Conservation (phyloP, 2,888 invertebrate species). For the Norana najaformis region DNA sequence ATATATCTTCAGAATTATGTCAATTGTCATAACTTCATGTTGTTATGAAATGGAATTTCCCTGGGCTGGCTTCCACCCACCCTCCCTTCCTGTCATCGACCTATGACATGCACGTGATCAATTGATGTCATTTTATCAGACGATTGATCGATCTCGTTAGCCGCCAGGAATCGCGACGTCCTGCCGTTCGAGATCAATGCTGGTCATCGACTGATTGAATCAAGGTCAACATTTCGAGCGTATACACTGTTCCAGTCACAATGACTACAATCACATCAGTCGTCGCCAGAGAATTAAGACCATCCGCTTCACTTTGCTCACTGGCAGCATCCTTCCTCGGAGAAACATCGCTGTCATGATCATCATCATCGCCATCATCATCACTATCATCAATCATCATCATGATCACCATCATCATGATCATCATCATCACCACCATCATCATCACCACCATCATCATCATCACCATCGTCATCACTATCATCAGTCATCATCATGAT, state of each 20-base stretch:
- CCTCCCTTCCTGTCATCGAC: background rate
- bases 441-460: background rate
- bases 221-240: conserved; percentile 5
- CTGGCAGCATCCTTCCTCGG: no score
- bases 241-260: background rate
- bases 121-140: background rate
- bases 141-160: background rate
- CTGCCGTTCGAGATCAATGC: no score
- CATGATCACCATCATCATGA: background rate
- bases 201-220: background rate
- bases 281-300: background rate
- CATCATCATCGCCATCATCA: background rate
- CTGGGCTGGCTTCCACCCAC: background rate
- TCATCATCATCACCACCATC: background rate
- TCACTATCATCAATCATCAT: background rate
- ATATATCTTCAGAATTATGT: background rate
- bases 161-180: no score
- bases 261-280: background rate
- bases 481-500: no score
- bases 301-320: background rate
- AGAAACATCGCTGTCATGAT: no score
- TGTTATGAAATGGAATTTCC: background rate
- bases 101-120: background rate
- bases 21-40: background rate
- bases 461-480: background rate